These are phyloP conservation scores for Drosophila mojavensis DNA, from an alignment of 1,140 invertebrate genomes.

Conservation along the genomic window DNA sequence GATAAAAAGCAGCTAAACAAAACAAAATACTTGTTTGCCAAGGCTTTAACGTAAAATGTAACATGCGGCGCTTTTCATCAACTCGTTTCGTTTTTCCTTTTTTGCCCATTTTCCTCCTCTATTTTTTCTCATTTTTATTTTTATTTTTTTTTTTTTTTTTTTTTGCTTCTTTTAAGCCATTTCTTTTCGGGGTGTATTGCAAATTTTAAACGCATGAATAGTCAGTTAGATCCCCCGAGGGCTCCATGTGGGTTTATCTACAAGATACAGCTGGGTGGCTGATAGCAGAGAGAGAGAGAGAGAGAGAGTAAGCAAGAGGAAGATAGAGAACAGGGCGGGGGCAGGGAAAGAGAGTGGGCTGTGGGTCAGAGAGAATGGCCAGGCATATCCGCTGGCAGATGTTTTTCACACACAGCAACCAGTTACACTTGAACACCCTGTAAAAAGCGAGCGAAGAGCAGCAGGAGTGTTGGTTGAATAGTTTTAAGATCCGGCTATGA, in stretches of 20 bases:
- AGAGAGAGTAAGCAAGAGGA: not conserved
- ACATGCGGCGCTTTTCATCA: constrained; percentile 69
- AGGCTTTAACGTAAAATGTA: constrained; percentile 68
- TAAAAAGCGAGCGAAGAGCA: not conserved
- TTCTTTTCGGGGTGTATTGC: constrained; percentile 66
- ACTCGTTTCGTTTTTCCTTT: constrained; percentile 24
- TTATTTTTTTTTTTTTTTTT: not conserved
- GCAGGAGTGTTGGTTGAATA: not conserved
- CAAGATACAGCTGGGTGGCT: constrained; percentile 55
- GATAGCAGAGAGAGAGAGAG: not conserved
- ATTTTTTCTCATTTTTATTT: not conserved
- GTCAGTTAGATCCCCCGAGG: constrained; percentile 64
- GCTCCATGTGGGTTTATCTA: constrained; percentile 62
- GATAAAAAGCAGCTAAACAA: constrained; percentile 36
- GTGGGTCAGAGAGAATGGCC: constrained; percentile 39
- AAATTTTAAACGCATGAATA: constrained; percentile 80
- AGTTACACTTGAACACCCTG: constrained; percentile 16
- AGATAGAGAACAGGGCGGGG: not conserved
- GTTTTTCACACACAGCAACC: constrained; percentile 55
- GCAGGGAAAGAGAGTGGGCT: not conserved
- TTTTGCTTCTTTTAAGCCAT: constrained; percentile 23
- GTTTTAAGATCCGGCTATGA: too few relatives aligned
- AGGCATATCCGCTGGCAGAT: constrained; percentile 73
- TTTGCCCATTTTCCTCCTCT: constrained; percentile 3
- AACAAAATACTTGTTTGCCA: constrained; percentile 50